A percentile compares a stretch with the other conserved stretches of the same genome.
phyloP scores from a whole-genome alignment of 2,888 invertebrate species.

The Acanthacorydalis orientalis region DNA sequence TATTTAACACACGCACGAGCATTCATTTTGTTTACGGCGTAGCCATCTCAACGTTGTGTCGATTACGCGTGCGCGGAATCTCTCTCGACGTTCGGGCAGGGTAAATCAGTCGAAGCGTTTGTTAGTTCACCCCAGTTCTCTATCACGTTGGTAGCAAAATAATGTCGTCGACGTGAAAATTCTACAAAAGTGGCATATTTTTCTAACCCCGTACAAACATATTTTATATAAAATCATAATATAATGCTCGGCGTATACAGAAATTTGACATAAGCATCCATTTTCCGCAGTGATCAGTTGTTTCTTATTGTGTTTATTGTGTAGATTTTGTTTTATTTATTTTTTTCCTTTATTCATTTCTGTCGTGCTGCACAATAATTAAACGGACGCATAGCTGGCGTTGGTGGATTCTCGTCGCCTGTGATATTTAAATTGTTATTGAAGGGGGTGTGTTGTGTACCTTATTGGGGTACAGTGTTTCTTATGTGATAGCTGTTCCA shows the following conservation, averaged over 20 bases:
- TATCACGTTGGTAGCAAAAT: too few species aligned
- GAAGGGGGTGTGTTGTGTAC: not conserved
- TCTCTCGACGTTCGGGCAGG: too few species aligned
- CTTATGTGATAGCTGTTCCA: conserved; percentile 37
- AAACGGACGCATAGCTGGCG: not conserved
- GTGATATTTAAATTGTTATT: not conserved
- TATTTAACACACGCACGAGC: too few species aligned
- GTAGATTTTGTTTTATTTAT: not conserved
- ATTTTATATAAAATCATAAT: not conserved
- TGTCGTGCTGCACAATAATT: not conserved
- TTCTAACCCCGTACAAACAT: not conserved
- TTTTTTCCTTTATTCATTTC: not conserved
- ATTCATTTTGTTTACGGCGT: too few species aligned
- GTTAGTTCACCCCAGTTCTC: too few species aligned
- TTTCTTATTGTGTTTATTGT: not conserved
- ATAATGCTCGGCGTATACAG: not conserved
- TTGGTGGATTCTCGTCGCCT: not conserved
- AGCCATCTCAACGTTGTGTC: too few species aligned
- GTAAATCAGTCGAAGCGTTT: too few species aligned
- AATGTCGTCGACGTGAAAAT: not conserved
- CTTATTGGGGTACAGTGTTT: conserved; percentile 22
- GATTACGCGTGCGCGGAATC: too few species aligned
- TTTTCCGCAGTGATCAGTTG: not conserved
- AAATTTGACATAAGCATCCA: not conserved
- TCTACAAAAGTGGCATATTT: not conserved